Evolutionary conservation across 2,797 vertebrate genomes (phyloP).

Genomic region (Numenius phaeopus): DNA sequence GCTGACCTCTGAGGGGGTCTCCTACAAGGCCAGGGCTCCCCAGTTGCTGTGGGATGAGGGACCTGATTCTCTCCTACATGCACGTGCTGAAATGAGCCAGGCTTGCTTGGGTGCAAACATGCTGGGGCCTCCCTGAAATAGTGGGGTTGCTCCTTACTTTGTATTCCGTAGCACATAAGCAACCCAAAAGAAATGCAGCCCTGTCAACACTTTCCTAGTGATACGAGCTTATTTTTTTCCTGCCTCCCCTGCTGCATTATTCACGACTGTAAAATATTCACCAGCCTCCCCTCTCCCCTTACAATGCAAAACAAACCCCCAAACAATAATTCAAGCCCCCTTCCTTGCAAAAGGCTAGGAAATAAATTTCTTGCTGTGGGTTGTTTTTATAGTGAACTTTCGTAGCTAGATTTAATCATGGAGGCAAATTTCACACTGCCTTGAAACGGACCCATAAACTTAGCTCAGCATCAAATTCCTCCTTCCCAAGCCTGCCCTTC

Average conservation of each 20-base stretch:
- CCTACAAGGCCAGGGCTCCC: not conserved
- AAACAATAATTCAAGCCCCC: not conserved
- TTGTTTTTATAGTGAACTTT: not conserved
- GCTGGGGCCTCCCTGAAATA: not conserved
- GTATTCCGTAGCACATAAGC: not conserved
- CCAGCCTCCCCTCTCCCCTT: not conserved
- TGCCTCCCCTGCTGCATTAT: not conserved
- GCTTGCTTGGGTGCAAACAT: accelerated
- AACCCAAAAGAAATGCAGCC: not conserved
- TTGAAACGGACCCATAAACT: not conserved
- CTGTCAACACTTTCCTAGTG: not conserved
- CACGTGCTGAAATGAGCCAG: accelerated
- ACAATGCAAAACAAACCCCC: not conserved
- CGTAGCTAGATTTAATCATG: not conserved
- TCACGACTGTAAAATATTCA: not conserved
- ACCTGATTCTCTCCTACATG: not conserved
- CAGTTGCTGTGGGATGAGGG: accelerated
- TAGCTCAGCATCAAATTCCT: not conserved
- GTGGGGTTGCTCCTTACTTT: not conserved
- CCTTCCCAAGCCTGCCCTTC: not conserved
- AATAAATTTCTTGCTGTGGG: not conserved
- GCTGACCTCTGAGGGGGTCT: not conserved
- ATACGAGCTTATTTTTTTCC: not conserved
- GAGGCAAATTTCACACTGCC: not conserved
- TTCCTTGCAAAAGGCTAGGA: not conserved